Conservation (phyloP, 2,797 vertebrate species). For the Otolemur crassicaudatus region DNA sequence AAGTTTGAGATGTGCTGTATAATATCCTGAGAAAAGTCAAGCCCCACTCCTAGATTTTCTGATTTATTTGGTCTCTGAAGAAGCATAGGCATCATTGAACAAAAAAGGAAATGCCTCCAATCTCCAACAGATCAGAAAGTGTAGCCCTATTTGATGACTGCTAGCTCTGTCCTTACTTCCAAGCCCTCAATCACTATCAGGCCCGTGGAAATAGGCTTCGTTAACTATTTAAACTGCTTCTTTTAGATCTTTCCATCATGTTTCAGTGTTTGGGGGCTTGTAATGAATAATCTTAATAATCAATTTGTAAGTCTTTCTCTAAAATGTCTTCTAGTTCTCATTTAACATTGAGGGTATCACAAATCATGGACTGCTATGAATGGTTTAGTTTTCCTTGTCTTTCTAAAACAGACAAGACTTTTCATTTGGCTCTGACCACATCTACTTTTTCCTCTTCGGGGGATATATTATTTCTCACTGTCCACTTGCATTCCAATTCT, state of each 20-base stretch:
- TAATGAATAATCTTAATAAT: slow-evolving; percentile 37
- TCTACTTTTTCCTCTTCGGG: not conserved
- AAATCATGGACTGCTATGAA: not conserved
- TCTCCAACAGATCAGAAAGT: not conserved
- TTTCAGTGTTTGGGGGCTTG: slow-evolving; percentile 2
- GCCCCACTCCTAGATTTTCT: not conserved
- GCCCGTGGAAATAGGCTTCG: not conserved
- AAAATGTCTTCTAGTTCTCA: not conserved
- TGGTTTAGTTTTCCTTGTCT: slow-evolving; percentile 14
- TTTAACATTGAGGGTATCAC: not conserved
- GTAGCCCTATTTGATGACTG: not conserved
- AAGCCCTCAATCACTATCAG: not conserved
- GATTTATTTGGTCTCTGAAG: not conserved
- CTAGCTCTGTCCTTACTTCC: not conserved
- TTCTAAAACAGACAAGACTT: slow-evolving; percentile 13
- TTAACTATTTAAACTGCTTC: not conserved
- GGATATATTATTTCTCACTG: not conserved
- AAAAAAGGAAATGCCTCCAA: not conserved
- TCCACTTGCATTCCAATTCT: not conserved
- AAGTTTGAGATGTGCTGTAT: not conserved
- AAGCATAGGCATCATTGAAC: not conserved
- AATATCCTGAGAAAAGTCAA: not conserved
- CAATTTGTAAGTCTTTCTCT: slow-evolving; percentile 6
- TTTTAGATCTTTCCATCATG: not conserved
- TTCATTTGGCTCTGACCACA: not conserved